Evolutionary conservation across 2,113 vertebrate species (phyloP).

Genomic region (Calypte anna): DNA sequence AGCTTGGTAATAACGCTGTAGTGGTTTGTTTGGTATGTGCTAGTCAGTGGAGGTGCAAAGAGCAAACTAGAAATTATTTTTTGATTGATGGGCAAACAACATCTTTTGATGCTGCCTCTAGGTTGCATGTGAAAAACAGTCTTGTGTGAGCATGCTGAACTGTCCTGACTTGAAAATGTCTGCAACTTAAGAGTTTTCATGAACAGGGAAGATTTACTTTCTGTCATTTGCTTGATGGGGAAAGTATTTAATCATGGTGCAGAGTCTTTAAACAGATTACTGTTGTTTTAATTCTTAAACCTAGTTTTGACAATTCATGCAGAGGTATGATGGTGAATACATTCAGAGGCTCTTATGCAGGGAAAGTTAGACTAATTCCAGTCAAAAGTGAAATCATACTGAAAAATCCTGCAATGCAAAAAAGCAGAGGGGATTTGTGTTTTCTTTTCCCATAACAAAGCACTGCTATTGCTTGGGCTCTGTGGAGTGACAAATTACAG

Average conservation of each 20-base stretch:
- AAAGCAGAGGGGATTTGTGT: neutral
- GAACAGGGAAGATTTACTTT: neutral
- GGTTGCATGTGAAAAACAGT: neutral
- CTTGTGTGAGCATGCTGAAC: neutral
- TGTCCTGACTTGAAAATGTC: slow-evolving; percentile 18
- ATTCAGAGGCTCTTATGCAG: neutral
- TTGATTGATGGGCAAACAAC: slow-evolving; percentile 11
- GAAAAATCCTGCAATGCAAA: neutral
- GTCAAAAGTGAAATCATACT: neutral
- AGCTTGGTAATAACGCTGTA: neutral
- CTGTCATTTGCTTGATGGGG: neutral
- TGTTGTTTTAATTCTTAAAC: slow-evolving; percentile 8
- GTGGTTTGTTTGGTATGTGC: neutral
- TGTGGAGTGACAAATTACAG: neutral
- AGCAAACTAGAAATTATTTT: neutral
- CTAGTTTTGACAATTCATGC: neutral
- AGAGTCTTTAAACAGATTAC: neutral
- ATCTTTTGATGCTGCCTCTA: neutral
- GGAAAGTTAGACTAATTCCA: neutral
- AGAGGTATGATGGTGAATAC: neutral
- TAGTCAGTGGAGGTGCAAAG: neutral
- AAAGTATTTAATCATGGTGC: neutral
- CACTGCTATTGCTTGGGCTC: neutral
- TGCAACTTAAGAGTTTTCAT: neutral
- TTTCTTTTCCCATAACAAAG: neutral